Evolutionary conservation across 2,888 invertebrate genomes (phyloP).

Genomic region (Cosmorhoe ocellata): DNA sequence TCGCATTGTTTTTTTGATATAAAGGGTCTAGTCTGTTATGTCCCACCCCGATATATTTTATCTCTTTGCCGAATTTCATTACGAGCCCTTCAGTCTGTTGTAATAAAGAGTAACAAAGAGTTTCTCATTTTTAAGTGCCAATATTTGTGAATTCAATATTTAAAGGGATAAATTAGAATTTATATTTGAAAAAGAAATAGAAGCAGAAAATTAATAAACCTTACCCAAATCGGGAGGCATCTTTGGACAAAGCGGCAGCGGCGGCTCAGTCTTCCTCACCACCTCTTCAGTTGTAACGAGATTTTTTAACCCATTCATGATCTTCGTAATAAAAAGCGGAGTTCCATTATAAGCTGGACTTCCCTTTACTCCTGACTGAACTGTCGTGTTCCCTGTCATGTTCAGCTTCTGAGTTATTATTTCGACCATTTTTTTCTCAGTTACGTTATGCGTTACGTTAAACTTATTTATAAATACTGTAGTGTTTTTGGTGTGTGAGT

Average conservation of each 20-base stretch:
- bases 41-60: too few relatives aligned
- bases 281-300: slow-evolving; percentile 55
- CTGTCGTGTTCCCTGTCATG: slow-evolving; percentile 38
- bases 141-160: too few relatives aligned
- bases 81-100: too few relatives aligned
- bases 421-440: slow-evolving; percentile 29
- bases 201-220: slow-evolving; percentile 28
- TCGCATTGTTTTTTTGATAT: too few relatives aligned
- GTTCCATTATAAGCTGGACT: slow-evolving; percentile 34
- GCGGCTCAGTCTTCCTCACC: slow-evolving; percentile 49
- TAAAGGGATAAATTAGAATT: too few relatives aligned
- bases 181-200: too few relatives aligned
- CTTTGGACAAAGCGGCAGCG: slow-evolving; percentile 80
- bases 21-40: too few relatives aligned
- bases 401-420: slow-evolving; percentile 37
- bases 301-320: slow-evolving; percentile 58
- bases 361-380: not conserved
- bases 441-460: slow-evolving; percentile 34
- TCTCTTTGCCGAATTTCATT: too few relatives aligned
- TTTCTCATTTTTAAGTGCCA: too few relatives aligned
- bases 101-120: too few relatives aligned
- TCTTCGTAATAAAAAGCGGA: slow-evolving; percentile 53
- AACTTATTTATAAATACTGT: slow-evolving; percentile 26
- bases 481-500: slow-evolving; percentile 34
- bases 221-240: slow-evolving; percentile 86